These are phyloP conservation scores for Sebastolobus altivelis DNA, from an alignment of 2,797 vertebrate genomes.

Conservation along the genomic window DNA sequence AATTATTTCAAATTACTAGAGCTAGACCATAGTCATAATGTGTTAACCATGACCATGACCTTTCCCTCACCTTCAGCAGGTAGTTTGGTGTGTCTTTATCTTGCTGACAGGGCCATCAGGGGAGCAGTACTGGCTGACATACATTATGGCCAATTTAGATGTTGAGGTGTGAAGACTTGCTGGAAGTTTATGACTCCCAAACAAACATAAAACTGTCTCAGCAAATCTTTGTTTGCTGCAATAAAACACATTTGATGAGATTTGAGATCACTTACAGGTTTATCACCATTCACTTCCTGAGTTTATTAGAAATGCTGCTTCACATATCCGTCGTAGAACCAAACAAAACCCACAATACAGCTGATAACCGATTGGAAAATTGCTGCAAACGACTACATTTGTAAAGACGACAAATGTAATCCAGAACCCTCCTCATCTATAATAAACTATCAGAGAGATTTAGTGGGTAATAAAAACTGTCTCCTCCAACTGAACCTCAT, in stretches of 20 bases:
- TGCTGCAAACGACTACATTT: constrained; percentile 8
- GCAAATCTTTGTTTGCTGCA: not conserved
- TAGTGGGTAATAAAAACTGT: constrained; percentile 48
- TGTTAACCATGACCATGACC: not conserved
- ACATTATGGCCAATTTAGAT: not conserved
- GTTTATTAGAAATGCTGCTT: not conserved
- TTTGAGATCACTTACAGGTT: not conserved
- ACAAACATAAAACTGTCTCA: constrained; percentile 21
- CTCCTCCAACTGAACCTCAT: constrained; percentile 31
- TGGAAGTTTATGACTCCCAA: constrained; percentile 4
- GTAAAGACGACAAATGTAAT: constrained; percentile 15
- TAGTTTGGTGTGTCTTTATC: not conserved
- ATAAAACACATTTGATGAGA: not conserved
- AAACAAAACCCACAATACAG: not conserved
- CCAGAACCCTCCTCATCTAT: constrained; percentile 1
- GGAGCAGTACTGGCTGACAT: not conserved
- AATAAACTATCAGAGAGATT: constrained; percentile 21
- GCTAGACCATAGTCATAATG: too few species aligned
- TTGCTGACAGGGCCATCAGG: not conserved
- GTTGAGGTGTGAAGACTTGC: not conserved
- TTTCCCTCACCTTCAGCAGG: not conserved
- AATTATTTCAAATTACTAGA: not conserved
- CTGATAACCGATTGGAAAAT: constrained; percentile 8
- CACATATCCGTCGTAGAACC: not conserved
- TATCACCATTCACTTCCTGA: not conserved